phyloP scores from a whole-genome alignment of 2,888 invertebrate genomes.

The Drosophila macrospina region DNA sequence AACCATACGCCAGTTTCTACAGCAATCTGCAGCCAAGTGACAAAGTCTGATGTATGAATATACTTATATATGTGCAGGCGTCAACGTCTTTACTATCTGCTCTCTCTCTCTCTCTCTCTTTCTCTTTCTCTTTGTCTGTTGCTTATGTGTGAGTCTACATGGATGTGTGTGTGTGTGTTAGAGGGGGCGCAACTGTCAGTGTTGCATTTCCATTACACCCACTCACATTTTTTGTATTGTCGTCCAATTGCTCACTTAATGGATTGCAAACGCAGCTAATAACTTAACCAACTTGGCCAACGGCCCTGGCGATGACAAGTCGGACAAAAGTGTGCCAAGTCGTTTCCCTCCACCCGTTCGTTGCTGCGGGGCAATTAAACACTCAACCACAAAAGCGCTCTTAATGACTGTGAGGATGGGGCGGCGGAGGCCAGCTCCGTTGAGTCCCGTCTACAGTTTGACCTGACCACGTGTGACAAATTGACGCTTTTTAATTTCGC shows the following conservation, averaged over 20 bases:
- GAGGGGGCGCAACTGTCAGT: slow-evolving; percentile 40
- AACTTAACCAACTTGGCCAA: slow-evolving; percentile 51
- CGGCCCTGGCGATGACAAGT: slow-evolving; percentile 23
- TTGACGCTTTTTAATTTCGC: slow-evolving; percentile 84
- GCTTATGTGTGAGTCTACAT: too few species aligned
- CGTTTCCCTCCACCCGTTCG: slow-evolving; percentile 1
- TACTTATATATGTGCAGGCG: slow-evolving; percentile 30
- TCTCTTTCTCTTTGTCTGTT: too few species aligned
- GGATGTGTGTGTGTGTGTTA: too few species aligned
- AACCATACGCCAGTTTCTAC: slow-evolving; percentile 1
- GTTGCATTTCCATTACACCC: slow-evolving; percentile 68
- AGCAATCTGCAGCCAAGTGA: slow-evolving; percentile 35
- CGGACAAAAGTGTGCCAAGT: slow-evolving; percentile 67
- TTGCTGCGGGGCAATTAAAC: slow-evolving; percentile 62
- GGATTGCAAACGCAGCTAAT: slow-evolving; percentile 78
- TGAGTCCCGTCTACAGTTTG: neutral
- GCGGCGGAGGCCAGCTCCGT: neutral
- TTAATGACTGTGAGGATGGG: slow-evolving; percentile 54
- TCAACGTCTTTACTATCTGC: slow-evolving; percentile 3
- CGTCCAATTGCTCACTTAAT: slow-evolving; percentile 72
- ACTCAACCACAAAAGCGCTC: slow-evolving; percentile 63
- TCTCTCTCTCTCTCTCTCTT: neutral
- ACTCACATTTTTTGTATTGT: slow-evolving; percentile 50
- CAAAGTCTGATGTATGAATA: slow-evolving; percentile 62
- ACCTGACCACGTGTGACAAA: slow-evolving; percentile 80